Percentiles rank a stretch among this genome's conserved stretches.
Evolutionary conservation across 2,113 vertebrate genomes (phyloP).

Genomic region (Sphyrna mokarran): DNA sequence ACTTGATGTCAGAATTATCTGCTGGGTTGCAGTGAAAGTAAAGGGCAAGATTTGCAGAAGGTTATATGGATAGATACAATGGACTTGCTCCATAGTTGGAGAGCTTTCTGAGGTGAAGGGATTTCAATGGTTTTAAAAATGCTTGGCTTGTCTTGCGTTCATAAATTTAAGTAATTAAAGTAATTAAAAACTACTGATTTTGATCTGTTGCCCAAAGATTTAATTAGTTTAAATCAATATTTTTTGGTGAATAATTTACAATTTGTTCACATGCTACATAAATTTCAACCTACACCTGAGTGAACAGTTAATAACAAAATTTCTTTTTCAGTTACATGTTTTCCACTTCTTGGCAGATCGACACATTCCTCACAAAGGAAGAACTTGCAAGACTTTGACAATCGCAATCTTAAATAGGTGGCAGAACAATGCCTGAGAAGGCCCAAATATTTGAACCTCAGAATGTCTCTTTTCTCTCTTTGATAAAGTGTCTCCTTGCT

Average conservation of each 20-base stretch:
- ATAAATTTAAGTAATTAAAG: neutral
- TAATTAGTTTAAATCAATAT: slow-evolving; percentile 17
- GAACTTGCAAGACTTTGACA: neutral
- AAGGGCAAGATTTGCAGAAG: neutral
- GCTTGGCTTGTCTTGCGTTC: neutral
- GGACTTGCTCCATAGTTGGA: neutral
- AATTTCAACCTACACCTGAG: neutral
- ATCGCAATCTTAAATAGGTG: neutral
- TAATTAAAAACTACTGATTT: neutral
- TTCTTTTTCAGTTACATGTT: neutral
- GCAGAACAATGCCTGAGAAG: no score
- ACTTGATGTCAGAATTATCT: neutral
- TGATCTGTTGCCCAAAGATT: neutral
- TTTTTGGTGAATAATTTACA: neutral
- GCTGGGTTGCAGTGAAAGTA: neutral
- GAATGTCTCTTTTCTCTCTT: no score
- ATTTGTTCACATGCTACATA: neutral
- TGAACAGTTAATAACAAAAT: neutral
- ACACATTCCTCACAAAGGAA: neutral
- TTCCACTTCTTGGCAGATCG: neutral
- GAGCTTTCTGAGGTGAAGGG: neutral
- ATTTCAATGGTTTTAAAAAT: neutral
- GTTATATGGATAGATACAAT: neutral
- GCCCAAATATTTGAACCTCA: no score
- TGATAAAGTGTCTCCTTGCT: no score